Evolutionary conservation across 2,113 vertebrate genomes (phyloP), one percentile per base, ranked within the genome.

Genomic region (Litocranius walleri): DNA sequence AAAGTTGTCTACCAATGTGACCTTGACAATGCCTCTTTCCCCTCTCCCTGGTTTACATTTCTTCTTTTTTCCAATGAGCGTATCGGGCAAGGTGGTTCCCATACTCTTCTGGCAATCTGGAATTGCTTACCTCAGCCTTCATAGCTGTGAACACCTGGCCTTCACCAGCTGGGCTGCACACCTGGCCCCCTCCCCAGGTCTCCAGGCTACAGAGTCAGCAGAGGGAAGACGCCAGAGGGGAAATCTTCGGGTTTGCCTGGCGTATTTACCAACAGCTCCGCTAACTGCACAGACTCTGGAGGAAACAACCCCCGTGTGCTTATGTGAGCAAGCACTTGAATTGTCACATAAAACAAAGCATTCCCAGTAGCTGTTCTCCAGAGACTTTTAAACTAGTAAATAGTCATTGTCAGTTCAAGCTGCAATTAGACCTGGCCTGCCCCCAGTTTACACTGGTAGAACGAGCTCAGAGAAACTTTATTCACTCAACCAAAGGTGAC

Each of bases 321-420:
- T n/a, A 33, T 59, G 27, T 56, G 93, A 97, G 59, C 59, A 54
- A 95, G 43, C 11, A 0, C 52, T 91, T 74, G 52, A 85, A 87
- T 67, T 88, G 29, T 85, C 86, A 62, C 33, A 36, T 67, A 91
- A 96, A 95, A 77, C 45, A 77, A 95, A 86, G 71, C 57, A 84
- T 88, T 88, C 78, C 48, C 67, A 78, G 87, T 54, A 67, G 88
- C 45, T 62, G 21, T 56, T 94, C 67, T 94, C 67, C 48, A 56
- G 80, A 96, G 96, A 94, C 45, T 88, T 94, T 97, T 95, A 95
- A 97, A 91, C 16, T 84, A 92, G 61, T n/a, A 91, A 90, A 71
- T 80, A 97, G 62, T 3, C 88, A 29, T 33, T 59, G 1, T 59
- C 87, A 94, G n/a, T 8, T 0, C 33, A 50, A 15, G 30, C 43